Conservation (phyloP, 2,888 invertebrate genomes). For the Cephus spinipes region DNA sequence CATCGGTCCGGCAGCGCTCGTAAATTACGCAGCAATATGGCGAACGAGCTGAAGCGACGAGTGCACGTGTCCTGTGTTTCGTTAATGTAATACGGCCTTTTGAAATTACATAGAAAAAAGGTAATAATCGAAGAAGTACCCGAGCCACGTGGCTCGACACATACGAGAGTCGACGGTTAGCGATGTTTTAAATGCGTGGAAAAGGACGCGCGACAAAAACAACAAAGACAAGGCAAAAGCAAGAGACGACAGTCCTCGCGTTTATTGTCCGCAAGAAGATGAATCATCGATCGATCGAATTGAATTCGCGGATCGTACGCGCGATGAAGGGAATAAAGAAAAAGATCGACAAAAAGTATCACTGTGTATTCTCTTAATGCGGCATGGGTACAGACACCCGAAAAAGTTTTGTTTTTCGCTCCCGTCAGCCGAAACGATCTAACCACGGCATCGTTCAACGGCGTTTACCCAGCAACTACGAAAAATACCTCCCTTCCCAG, state of each 20-base stretch:
- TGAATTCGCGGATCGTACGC: neutral
- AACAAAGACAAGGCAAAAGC: no score
- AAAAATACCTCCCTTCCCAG: neutral
- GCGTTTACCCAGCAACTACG: no score
- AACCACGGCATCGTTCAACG: neutral
- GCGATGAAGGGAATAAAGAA: neutral
- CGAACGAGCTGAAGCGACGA: no score
- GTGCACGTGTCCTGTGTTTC: neutral
- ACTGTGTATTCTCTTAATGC: neutral
- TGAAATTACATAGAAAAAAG: neutral
- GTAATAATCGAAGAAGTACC: neutral
- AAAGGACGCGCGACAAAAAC: no score
- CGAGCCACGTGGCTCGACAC: no score
- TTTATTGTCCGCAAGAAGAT: neutral
- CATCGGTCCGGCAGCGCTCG: neutral
- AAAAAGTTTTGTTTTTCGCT: neutral
- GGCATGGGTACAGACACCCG: no score
- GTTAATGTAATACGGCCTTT: neutral
- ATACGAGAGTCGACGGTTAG: no score
- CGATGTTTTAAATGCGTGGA: no score
- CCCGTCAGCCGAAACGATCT: neutral
- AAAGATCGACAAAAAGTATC: neutral
- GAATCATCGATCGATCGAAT: neutral
- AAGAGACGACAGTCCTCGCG: neutral
- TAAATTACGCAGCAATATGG: neutral